phyloP scores from a whole-genome alignment of 2,113 vertebrate genomes.

The Amphiprion percula region DNA sequence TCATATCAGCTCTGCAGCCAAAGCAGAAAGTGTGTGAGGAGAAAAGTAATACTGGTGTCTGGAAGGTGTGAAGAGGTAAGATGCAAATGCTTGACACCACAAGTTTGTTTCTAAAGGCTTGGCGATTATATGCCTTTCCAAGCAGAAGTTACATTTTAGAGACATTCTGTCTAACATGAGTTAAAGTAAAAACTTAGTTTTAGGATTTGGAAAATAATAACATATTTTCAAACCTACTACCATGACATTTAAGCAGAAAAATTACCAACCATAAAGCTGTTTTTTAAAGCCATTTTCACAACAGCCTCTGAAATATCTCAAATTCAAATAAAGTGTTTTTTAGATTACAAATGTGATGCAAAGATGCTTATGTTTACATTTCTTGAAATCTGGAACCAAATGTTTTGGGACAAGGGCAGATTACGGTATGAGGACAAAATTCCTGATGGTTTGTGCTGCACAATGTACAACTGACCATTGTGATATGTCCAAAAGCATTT shows the following conservation, averaged over 20 bases:
- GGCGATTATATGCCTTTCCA: neutral
- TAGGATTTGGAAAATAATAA: neutral
- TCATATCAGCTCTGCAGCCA: neutral
- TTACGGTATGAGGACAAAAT: neutral
- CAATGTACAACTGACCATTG: neutral
- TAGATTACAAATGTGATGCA: conserved; percentile 10
- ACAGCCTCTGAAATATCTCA: neutral
- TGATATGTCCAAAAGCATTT: neutral
- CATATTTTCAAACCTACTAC: neutral
- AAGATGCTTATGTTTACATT: conserved; percentile 14
- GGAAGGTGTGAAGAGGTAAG: neutral
- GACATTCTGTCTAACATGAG: neutral
- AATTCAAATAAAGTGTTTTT: neutral
- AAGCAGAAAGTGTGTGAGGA: neutral
- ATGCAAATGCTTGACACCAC: neutral
- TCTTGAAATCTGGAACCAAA: neutral
- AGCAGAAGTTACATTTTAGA: neutral
- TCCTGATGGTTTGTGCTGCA: neutral
- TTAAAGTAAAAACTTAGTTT: neutral
- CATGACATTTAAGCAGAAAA: conserved; percentile 11
- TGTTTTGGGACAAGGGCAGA: neutral
- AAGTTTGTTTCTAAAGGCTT: neutral
- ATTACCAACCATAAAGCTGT: neutral
- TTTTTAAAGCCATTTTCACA: neutral
- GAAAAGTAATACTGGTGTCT: neutral